Base-by-base conservation (phyloP, 2,797 vertebrate species). In the Gadopsis marmoratus region DNA sequence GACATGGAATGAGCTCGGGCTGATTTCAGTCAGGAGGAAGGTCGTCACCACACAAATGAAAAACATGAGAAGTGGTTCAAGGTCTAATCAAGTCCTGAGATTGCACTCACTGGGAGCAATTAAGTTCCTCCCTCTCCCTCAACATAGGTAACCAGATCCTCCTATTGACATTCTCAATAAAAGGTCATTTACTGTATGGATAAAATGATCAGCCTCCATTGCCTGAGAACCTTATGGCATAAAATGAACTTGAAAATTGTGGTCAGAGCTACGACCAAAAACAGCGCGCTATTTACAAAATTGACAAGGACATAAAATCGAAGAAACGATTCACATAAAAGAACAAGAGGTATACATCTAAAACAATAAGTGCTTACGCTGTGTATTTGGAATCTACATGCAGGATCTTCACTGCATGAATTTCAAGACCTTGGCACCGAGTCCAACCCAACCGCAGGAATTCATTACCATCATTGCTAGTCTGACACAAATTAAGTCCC, bases 1-100 rank as follows among this genome's bases (percentile, higher is more conserved):
- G 91, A 93, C 92, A 87, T 86, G 89, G 79, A 94, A 92, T 83
- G 92, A 93, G 88, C 92, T 85, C 82, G 48, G 88, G 86, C 88
- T 92, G 92, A 93, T 95, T 95, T 94, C 89, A 91, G 92, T 89
- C 90, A 85, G 82, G 86, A 92, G 87, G 94, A 95, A 95, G 94
- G 94, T 94, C 94, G 90, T 94, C 88, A 92, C 92, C 94, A 92
- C 92, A 94, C 93, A 95, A 95, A 95, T 94, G 93, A 95, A 95
- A 95, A 95, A 95, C 94, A 95, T 95, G 94, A 95, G 94, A 95
- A 95, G 94, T 90, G 91, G 92, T 93, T 91, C 88, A 91, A 93
- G 92, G 92, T 93, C 93, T 95, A 95, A 95, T 95, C 95, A 95
- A 95, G 94, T 94, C 89, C 91, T 95, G 91, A 88, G 93, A 91